Conservation (phyloP, 2,113 vertebrate species). For the Otis tarda region DNA sequence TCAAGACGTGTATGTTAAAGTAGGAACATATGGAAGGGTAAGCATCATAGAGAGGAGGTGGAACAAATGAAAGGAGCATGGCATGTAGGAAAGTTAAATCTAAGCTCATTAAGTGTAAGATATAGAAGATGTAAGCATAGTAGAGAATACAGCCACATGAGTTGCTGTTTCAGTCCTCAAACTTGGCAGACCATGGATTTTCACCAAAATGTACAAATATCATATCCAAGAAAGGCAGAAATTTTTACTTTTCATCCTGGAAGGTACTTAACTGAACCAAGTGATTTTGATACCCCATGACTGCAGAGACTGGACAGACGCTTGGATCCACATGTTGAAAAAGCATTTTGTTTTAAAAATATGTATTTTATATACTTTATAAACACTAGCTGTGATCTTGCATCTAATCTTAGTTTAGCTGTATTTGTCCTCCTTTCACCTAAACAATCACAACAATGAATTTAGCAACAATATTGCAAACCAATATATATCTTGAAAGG, state of each 20-base stretch:
- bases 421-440: not conserved
- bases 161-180: not conserved
- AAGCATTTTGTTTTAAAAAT: not conserved
- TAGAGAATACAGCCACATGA: not conserved
- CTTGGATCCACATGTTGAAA: not conserved
- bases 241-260: not conserved
- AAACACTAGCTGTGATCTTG: not conserved
- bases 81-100: not conserved
- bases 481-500: not conserved
- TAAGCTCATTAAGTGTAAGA: not conserved
- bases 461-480: not conserved
- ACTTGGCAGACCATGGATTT: not conserved
- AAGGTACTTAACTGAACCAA: not conserved
- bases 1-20: not conserved
- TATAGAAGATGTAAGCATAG: not conserved
- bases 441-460: not conserved
- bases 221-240: not conserved
- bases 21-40: not conserved
- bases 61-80: rapidly evolving
- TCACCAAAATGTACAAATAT: not conserved
- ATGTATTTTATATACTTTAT: not conserved
- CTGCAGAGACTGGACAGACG: not conserved
- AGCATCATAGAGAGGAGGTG: not conserved
- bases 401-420: not conserved
- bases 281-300: not conserved